A percentile compares a stretch with the other conserved stretches of the same genome.
These are phyloP conservation scores for Epinephelus coioides DNA, from an alignment of 2,797 vertebrate species.

Conservation along the genomic window DNA sequence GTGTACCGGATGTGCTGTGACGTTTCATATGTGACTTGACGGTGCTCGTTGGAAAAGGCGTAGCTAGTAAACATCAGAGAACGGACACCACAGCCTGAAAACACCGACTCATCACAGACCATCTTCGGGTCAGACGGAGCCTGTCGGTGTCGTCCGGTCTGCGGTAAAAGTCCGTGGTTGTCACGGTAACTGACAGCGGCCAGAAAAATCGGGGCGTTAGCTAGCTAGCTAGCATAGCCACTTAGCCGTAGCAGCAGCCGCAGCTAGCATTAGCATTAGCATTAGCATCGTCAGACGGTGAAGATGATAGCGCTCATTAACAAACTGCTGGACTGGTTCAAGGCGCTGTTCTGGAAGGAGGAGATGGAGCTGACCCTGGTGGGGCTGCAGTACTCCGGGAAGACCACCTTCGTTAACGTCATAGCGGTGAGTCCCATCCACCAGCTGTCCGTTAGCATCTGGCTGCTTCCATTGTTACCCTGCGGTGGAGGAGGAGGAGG, in stretches of 20 bases:
- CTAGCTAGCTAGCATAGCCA: conserved; percentile 65
- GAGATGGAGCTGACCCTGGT: conserved; percentile 95
- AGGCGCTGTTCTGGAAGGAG: conserved; percentile 94
- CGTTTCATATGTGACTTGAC: background rate
- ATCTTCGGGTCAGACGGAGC: background rate
- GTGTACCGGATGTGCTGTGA: conserved; percentile 33
- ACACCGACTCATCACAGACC: background rate
- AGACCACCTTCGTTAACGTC: conserved; percentile 97
- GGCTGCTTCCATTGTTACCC: conserved; percentile 71
- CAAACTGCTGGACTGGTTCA: conserved; percentile 93
- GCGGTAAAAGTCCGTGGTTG: conserved; percentile 25
- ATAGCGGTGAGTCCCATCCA: conserved; percentile 90
- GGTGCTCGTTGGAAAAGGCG: conserved; percentile 54
- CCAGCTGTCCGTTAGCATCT: conserved; percentile 63
- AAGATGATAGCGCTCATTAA: conserved; percentile 94
- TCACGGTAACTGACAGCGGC: conserved; percentile 44
- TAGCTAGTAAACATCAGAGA: conserved; percentile 72
- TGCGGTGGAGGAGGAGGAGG: background rate
- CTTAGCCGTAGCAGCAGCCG: conserved; percentile 42
- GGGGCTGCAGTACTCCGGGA: conserved; percentile 93
- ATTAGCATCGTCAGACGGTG: conserved; percentile 40
- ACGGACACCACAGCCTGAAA: background rate
- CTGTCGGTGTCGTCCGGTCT: background rate
- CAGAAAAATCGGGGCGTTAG: conserved; percentile 58
- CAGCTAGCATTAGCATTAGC: conserved; percentile 54